Evolutionary conservation across 2,113 vertebrate genomes (phyloP).

Genomic region (Cephalopterus ornatus): DNA sequence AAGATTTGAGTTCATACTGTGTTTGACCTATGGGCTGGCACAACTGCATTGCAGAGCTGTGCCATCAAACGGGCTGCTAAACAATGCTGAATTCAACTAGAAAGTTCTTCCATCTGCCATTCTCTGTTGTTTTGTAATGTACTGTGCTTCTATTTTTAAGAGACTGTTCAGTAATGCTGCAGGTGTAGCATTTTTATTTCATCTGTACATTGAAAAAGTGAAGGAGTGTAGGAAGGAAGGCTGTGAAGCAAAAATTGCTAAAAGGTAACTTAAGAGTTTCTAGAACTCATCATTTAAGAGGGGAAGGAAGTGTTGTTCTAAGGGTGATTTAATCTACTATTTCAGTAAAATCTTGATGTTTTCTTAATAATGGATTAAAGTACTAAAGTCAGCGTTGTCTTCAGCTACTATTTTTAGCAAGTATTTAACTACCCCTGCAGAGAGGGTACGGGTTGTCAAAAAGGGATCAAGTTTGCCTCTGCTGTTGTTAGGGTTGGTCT

Average conservation of each 20-base stretch:
- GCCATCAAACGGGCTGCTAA: not conserved
- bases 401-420: not conserved
- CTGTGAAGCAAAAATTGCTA: not conserved
- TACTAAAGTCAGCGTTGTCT: not conserved
- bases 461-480: not conserved
- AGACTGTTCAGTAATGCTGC: not conserved
- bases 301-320: not conserved
- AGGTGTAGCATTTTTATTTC: not conserved
- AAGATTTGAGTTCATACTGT: not conserved
- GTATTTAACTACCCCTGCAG: not conserved
- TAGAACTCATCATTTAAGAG: not conserved
- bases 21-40: conserved; percentile 36
- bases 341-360: not conserved
- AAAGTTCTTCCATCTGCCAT: not conserved
- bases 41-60: not conserved
- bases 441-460: not conserved
- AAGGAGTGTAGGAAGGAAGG: not conserved
- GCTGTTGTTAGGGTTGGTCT: not conserved
- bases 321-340: not conserved
- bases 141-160: not conserved
- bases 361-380: not conserved
- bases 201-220: not conserved
- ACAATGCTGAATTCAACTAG: not conserved
- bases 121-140: not conserved
- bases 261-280: not conserved